These are phyloP conservation scores for Hydrozoanthus gracilis DNA, from an alignment of 92 coral and sea anemone genomes.

Conservation along the genomic window DNA sequence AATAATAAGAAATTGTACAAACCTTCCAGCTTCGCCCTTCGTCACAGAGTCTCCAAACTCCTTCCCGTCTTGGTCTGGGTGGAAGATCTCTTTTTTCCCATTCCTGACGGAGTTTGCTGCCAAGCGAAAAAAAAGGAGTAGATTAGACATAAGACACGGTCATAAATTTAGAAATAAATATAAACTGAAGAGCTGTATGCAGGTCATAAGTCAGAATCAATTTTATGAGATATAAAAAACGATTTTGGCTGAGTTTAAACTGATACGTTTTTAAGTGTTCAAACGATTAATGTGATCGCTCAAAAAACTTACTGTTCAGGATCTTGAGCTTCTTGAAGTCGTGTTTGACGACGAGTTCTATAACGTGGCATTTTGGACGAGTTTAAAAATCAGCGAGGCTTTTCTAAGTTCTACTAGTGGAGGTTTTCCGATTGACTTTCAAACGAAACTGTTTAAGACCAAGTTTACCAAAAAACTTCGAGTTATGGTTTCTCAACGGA, in stretches of 20 bases:
- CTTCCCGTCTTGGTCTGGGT: constrained; percentile 10
- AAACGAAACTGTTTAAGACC: not conserved
- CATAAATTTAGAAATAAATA: too few species aligned
- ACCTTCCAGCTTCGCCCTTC: constrained; percentile 30
- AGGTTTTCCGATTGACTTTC: not conserved
- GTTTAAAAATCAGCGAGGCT: not conserved
- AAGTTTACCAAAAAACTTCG: too few species aligned
- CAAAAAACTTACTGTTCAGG: not conserved
- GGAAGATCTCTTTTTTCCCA: constrained; percentile 17
- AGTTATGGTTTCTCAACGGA: too few species aligned
- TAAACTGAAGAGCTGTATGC: too few species aligned
- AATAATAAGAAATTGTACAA: not conserved
- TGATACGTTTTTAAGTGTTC: not conserved
- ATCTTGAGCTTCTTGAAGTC: not conserved
- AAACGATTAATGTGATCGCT: not conserved
- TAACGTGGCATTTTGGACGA: not conserved
- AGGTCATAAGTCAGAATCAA: too few species aligned
- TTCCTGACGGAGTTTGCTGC: not conserved
- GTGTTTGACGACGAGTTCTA: not conserved
- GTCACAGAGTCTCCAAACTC: constrained; percentile 25
- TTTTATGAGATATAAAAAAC: too few species aligned
- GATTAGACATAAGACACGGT: too few species aligned
- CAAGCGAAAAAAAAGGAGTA: too few species aligned
- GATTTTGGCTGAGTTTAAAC: too few species aligned
- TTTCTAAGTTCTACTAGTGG: not conserved